Evolutionary conservation across 92 coral and sea anemone species (phyloP).

Genomic region (Zoanthus gigantus): DNA sequence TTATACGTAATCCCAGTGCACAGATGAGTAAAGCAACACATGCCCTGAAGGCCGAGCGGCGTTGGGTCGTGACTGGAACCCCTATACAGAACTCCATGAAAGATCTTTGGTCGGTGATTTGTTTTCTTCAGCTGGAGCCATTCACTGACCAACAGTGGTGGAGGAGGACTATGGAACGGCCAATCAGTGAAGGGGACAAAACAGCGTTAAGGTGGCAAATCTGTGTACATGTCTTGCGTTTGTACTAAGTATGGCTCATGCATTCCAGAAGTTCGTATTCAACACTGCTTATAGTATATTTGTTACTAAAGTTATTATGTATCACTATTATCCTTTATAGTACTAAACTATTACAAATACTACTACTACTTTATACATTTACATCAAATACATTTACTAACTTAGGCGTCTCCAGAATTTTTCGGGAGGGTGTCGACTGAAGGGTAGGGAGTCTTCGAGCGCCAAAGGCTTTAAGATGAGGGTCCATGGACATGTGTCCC

Average conservation of each 20-base stretch:
- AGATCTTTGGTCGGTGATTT: slow-evolving; percentile 83
- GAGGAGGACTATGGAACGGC: slow-evolving; percentile 80
- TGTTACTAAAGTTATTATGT: too few species aligned
- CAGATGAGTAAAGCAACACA: slow-evolving; percentile 85
- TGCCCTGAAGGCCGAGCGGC: slow-evolving; percentile 75
- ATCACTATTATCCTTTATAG: too few species aligned
- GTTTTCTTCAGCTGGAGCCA: slow-evolving; percentile 81
- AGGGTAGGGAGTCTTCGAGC: too few species aligned
- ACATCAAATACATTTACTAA: too few species aligned
- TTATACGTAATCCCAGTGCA: slow-evolving; percentile 82
- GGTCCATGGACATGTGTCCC: too few species aligned
- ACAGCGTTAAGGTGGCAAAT: slow-evolving; percentile 60
- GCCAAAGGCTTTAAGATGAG: too few species aligned
- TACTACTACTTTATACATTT: too few species aligned
- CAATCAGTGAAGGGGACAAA: slow-evolving; percentile 81
- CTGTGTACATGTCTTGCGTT: not conserved
- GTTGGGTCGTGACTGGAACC: slow-evolving; percentile 89
- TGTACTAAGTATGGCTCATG: not conserved
- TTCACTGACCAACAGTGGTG: slow-evolving; percentile 93
- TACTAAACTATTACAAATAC: too few species aligned
- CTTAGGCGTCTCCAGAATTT: too few species aligned
- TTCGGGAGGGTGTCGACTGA: too few species aligned
- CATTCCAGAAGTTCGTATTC: too few species aligned
- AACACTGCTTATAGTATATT: too few species aligned
- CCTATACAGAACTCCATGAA: slow-evolving; percentile 90